These are phyloP conservation scores for Plotosus lineatus DNA, from an alignment of 2,113 vertebrate genomes.

Conservation along the genomic window DNA sequence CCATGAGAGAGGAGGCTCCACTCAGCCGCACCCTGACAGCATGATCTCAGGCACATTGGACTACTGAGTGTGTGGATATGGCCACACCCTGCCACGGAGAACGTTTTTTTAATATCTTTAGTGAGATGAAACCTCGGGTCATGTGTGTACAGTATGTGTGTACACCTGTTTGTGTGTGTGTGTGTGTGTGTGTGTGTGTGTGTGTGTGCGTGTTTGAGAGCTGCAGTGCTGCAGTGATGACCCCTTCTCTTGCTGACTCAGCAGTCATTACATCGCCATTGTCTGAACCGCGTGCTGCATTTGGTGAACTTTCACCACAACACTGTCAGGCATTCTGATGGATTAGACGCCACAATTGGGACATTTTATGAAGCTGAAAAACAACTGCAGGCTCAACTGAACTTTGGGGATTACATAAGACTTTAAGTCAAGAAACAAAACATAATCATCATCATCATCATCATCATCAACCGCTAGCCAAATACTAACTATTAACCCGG, in stretches of 20 bases:
- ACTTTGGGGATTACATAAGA: not conserved
- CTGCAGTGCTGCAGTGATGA: constrained; percentile 20
- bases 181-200: not conserved
- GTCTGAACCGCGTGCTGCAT: not conserved
- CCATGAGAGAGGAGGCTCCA: not conserved
- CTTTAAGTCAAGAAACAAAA: not conserved
- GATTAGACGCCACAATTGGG: constrained; percentile 9
- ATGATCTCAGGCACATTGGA: not conserved
- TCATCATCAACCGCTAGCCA: not conserved
- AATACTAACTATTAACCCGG: not conserved
- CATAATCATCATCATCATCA: not conserved
- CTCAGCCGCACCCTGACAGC: constrained; percentile 32
- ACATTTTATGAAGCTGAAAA: not conserved
- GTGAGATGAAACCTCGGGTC: too few species aligned
- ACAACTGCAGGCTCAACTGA: not conserved
- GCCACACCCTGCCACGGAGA: too few species aligned
- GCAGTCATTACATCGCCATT: constrained; percentile 17
- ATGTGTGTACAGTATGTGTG: not conserved
- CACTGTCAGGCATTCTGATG: not conserved
- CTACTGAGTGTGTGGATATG: constrained; percentile 7
- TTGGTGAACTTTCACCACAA: not conserved
- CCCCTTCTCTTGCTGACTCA: constrained; percentile 29
- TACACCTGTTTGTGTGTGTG: not conserved
- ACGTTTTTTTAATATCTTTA: too few species aligned
- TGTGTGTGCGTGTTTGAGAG: not conserved